Conservation (phyloP, 1,140 invertebrate genomes). For the Euglossa dilemma region DNA sequence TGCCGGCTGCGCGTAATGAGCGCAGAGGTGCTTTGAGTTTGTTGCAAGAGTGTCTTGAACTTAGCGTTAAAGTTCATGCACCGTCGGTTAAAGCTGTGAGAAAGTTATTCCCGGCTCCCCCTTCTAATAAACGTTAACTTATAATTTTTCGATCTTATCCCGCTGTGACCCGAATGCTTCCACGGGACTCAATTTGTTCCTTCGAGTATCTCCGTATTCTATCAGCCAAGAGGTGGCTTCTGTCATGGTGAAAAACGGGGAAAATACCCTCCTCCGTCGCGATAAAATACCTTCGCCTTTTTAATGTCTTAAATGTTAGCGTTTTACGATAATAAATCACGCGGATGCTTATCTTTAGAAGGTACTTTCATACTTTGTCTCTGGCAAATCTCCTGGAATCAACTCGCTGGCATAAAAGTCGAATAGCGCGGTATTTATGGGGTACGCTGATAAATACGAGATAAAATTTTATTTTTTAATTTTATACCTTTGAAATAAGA, state of each 20-base stretch:
- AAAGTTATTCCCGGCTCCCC: not conserved
- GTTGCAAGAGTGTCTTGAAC: not conserved
- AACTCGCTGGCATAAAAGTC: no score
- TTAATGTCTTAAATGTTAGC: not conserved
- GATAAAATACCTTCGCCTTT: not conserved
- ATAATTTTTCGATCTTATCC: constrained; percentile 9
- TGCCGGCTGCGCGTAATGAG: not conserved
- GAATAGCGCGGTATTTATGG: no score
- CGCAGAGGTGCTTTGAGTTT: not conserved
- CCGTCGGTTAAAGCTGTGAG: not conserved
- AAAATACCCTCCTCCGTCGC: not conserved
- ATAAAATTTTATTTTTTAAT: no score
- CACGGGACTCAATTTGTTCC: not conserved
- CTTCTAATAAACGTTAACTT: constrained; percentile 9
- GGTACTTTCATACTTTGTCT: no score
- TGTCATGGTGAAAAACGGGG: not conserved
- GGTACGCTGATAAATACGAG: no score
- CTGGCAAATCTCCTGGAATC: no score
- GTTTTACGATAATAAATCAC: no score
- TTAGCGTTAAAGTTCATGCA: constrained; percentile 26
- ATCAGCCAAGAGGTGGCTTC: not conserved
- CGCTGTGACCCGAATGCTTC: not conserved
- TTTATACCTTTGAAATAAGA: no score
- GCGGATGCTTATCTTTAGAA: no score
- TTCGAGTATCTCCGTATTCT: not conserved